Base-by-base conservation (phyloP, 2,113 vertebrate genomes). In the Limnothrissa miodon region DNA sequence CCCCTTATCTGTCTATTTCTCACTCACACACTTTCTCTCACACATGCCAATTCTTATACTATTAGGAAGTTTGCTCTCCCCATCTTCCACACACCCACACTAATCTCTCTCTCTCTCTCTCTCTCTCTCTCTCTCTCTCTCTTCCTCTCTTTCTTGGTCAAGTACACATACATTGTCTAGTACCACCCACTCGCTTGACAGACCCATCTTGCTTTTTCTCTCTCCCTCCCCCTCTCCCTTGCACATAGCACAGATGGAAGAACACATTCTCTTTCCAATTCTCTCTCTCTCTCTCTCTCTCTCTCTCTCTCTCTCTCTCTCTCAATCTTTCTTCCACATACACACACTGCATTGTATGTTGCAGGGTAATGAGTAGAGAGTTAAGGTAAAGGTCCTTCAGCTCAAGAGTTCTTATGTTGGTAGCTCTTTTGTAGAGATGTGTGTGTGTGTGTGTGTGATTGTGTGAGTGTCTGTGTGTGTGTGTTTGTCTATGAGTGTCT, bases 261-360 rank as follows among this genome's bases (percentile, higher is more conserved):
- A 70, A 2, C 62, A 36, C 48, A 39, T 33, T 66, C 83, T 1
- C 23, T 44, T 10, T 70, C 8, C 36, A 25, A 33, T 29, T 70
- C 11, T 33, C 66, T 39, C 66, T 74, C 66, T 15, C 66, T 36
- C 29, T 36, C 29, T 15, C 29, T 45, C 2, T 83, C 78, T 82
- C 74, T 25, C 39, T 82, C 81, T 83, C 39, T 45, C 21, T 84
- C 82, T 78, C 59, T 25, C 62, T 85, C 45, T 19, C 25, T 42
- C 59, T 4, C 44, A 70, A n/a, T n/a, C n/a, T n/a, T n/a, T n/a
- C n/a, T n/a, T n/a, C 29, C 82, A 25, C 81, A 80, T 80, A 45
- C 45, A 87, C 83, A 53, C 86, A 84, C 89, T n/a, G 90, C 82
- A 91, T 90, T 91, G n/a, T 66, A 25, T 29, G 29, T 4, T 74